Evolutionary conservation across 1,140 invertebrate species (phyloP).

Genomic region (Mamestra configurata): DNA sequence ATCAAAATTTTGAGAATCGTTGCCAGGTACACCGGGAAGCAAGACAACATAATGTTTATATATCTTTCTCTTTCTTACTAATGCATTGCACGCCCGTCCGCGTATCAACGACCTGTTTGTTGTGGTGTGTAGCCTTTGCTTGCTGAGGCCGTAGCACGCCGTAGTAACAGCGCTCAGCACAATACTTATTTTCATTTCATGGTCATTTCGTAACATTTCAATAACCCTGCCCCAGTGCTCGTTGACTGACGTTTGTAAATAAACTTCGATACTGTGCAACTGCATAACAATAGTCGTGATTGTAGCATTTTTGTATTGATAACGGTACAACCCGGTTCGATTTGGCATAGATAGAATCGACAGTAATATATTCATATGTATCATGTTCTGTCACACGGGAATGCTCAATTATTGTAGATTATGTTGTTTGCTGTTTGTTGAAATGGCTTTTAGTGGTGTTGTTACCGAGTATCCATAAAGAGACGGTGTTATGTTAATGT

Average conservation of each 20-base stretch:
- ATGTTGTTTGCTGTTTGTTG: background rate
- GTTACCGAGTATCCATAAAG: conserved; percentile 5
- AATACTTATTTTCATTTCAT: conserved; percentile 79
- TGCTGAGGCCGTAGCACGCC: conserved; percentile 69
- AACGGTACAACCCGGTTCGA: conserved; percentile 32
- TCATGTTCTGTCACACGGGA: conserved; percentile 8
- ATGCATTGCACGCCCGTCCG: conserved; percentile 66
- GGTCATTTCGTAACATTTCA: conserved; percentile 80
- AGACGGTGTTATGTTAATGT: conserved; percentile 19
- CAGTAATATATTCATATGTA: conserved; percentile 13
- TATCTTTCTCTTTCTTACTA: conserved; percentile 68
- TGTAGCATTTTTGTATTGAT: conserved; percentile 43
- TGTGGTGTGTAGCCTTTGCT: conserved; percentile 63
- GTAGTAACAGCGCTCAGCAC: conserved; percentile 69
- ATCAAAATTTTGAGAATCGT: conserved; percentile 63
- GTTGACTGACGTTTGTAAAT: conserved; percentile 60
- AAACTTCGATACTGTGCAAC: conserved; percentile 55
- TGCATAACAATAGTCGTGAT: conserved; percentile 47
- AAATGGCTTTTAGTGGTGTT: background rate
- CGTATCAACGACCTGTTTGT: conserved; percentile 83
- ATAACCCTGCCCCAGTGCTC: conserved; percentile 59
- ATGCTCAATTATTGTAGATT: conserved; percentile 4
- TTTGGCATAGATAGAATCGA: conserved; percentile 22
- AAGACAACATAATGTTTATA: conserved; percentile 75
- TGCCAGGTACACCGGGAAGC: conserved; percentile 54